Base-by-base conservation (phyloP, 2,797 vertebrate genomes). In the Odontamblyopus rebecca region DNA sequence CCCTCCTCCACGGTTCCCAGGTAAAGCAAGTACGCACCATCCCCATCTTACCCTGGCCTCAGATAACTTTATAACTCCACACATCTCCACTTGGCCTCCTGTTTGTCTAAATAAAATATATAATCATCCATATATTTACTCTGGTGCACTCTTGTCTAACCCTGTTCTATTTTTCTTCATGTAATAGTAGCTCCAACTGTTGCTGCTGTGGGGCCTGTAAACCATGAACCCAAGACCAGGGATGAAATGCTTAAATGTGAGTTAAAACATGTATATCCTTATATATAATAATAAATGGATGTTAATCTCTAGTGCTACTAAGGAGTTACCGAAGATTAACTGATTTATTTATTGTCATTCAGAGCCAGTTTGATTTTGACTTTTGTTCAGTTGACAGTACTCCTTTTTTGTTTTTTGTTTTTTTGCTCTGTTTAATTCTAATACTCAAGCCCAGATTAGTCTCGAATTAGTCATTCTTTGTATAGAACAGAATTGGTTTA, bases 241-340 rank as follows among this genome's bases (percentile, higher is more conserved):
- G 90, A 81, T 1, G 93, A 93, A 71, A 61, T 95, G 82, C 66
- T 94, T 5, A 95, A 94, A 87, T 94, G 94, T 95, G 76, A 94
- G 92, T 86, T 0, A 23, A 12, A 18, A 16, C 1, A 61, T 15
- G 2, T 5, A 44, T 0, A 15, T 9, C 54, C 6, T 29, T 72
- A 16, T 48, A 48, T 7, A 70, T 1, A 2, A 38, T 7, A 69
- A 54, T 2, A 70, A 71, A 16, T 19, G 15, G 4, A 15, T 48
- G 44, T 48, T 15, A 48, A 48, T 4, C 13, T 48, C 13, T 48
- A 16, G 3, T 48, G 13, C 12, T 48, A 4, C 12, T 4, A 44
- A 13, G 41, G 9, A 41, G 41, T 13, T 44, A 12, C 41, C 41
- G 38, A 9, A 41, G 9, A 41, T 41, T 41, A 41, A 12, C 9